Base-by-base conservation (phyloP, 2,797 vertebrate genomes). In the Lemur catta region DNA sequence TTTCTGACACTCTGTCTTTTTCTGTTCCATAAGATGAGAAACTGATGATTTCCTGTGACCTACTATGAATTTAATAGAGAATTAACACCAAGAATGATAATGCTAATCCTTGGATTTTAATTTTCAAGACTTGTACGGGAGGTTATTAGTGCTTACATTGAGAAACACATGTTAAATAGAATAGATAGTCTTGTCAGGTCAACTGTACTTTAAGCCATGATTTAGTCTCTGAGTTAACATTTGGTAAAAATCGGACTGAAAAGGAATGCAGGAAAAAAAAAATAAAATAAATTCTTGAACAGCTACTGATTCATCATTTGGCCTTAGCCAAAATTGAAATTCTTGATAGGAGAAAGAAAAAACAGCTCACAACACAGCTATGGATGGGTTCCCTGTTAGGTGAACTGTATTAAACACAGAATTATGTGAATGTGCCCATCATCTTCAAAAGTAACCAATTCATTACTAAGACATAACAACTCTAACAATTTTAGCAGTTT, bases 61-160 rank as follows among this genome's bases (percentile, higher is more conserved):
- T 0, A 59, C 48, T 69, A 76, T 85, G 94, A 89, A 97, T 96
- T 85, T 76, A 88, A 93, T 75, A 89, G 38, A 57, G 41, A 97
- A 93, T 91, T 93, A 80, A 65, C 33, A 65, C 38, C 74, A 97
- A 93, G 69, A 94, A 79, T 85, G 86, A 95, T 55, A 95, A 65
- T 10, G 50, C 85, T 92, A 91, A 89, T 96, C 67, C 46, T 97
- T 71, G 57, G 35, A 93, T 86, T 97, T 97, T 89, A 93, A 89
- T 89, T 96, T 98, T 97, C 38, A 85, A 57, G 84, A 87, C 89
- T 87, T 84, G 76, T 91, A 52, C 50, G 94, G 41, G 88, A 55
- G 72, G 63, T 94, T 94, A 35, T 55, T 55, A 41, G 15, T 10
- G 28, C 63, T 81, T 81, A 67, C 4, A n/a, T 18, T 86, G 85